Evolutionary conservation across 1,140 invertebrate species (phyloP), one percentile per base, ranked within the genome.

Genomic region (Cotesia chilonis): DNA sequence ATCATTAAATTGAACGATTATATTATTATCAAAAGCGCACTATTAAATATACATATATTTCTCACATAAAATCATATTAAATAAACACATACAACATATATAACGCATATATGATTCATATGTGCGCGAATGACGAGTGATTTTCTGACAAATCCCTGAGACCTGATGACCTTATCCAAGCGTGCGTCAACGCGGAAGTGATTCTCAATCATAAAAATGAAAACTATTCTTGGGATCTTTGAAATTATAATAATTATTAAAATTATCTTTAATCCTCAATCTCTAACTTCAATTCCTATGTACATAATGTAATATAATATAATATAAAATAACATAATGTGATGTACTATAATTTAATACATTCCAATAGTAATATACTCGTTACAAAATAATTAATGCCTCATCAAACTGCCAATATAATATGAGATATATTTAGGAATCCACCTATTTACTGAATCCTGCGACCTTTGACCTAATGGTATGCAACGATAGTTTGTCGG

Each of bases 391-490:
- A 35, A 61, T 61, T 61, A 28, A 28, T 28, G 28, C 28, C 28
- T 28, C 28, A 28, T 2, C 28, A 28, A 28, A 28, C 28, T 28
- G 28, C 28, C 28, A 28, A 28, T 28, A 28, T 28, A 2, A 28
- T 35, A 7, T 20, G 10, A 10, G 12, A 57, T 6, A 2, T 4
- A 14, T 57, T 1, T 17, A 17, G 12, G 12, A 6, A 57, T n/a
- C n/a, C 9, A n/a, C 0, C 6, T 10, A 47, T 9, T 20, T 74
- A 54, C 36, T 68, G 67, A 66, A 68, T 47, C 61, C 55, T 12
- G 37, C 37, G 47, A 71, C 75, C 52, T 72, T 74, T 73, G 72
- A 74, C 75, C 74, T 75, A 69, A 70, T 59, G 73, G 71, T 76
- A 79, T 77, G 77, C 65, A 72, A 47, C 68, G 54, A 70, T 74